Evolutionary conservation across 1,140 invertebrate genomes (phyloP).

Genomic region (Holcopasites calliopsidis): DNA sequence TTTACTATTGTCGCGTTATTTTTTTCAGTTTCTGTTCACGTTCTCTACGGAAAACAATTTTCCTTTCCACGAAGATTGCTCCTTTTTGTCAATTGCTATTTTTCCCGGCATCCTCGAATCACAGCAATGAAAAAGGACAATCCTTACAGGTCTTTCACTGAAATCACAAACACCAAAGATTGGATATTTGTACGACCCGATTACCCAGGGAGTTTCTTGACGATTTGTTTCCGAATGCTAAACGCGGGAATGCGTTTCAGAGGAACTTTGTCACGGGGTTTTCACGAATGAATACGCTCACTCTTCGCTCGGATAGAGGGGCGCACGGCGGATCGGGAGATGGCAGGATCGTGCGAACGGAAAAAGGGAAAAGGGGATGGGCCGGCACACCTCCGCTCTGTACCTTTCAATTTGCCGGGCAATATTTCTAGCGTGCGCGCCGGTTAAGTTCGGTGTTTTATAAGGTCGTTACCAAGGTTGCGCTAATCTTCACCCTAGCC

Average conservation of each 20-base stretch:
- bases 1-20: too few relatives aligned
- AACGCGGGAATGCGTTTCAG: slow-evolving; percentile 44
- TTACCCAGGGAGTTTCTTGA: slow-evolving; percentile 4
- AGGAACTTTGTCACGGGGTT: slow-evolving; percentile 39
- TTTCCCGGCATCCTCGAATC: too few relatives aligned
- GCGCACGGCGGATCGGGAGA: background rate
- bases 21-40: too few relatives aligned
- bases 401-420: slow-evolving; percentile 72
- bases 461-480: slow-evolving; percentile 72
- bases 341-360: background rate
- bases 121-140: background rate
- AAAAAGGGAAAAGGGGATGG: slow-evolving; percentile 11
- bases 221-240: slow-evolving; percentile 48
- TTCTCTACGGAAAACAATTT: too few relatives aligned
- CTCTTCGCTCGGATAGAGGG: background rate
- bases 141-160: background rate
- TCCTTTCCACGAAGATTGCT: too few relatives aligned
- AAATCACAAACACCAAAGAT: slow-evolving; percentile 26
- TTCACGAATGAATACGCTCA: slow-evolving; percentile 30
- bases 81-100: slow-evolving; percentile 1
- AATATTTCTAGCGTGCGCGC: slow-evolving; percentile 68
- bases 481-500: slow-evolving; percentile 71
- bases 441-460: slow-evolving; percentile 68
- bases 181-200: background rate
- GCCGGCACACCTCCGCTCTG: slow-evolving; percentile 39